Evolutionary conservation across 2,888 invertebrate species (phyloP).

Genomic region (Philaethria dido): DNA sequence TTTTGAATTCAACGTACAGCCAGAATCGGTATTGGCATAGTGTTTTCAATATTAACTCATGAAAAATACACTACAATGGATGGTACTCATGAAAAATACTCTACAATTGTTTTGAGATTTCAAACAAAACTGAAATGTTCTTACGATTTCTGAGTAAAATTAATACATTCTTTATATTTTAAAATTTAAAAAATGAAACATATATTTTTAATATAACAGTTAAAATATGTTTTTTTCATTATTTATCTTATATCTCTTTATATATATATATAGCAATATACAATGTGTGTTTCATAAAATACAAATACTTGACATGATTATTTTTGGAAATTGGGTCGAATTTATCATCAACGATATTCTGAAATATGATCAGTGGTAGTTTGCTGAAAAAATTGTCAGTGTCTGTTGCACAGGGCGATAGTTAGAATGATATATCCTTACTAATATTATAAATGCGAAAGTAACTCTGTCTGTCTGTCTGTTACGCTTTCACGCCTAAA

Average conservation of each 20-base stretch:
- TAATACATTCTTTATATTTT: too few relatives aligned
- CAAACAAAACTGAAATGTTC: neutral
- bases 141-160: too few relatives aligned
- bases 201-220: too few relatives aligned
- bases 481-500: too few relatives aligned
- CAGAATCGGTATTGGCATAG: neutral
- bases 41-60: neutral
- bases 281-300: too few relatives aligned
- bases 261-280: too few relatives aligned
- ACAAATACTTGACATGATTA: constrained; percentile 2
- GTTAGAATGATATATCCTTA: neutral
- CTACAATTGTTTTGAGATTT: neutral
- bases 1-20: constrained; percentile 21
- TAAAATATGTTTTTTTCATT: too few relatives aligned
- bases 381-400: neutral
- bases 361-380: neutral
- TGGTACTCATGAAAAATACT: constrained; percentile 7
- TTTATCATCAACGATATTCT: neutral
- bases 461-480: too few relatives aligned
- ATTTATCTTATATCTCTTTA: neutral
- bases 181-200: too few relatives aligned
- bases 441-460: too few relatives aligned
- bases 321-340: neutral
- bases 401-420: neutral
- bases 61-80: neutral